Evolutionary conservation across 2,888 invertebrate genomes (phyloP), one percentile per base, ranked within the genome.

Genomic region (Ashinkailepas kermadecensis): DNA sequence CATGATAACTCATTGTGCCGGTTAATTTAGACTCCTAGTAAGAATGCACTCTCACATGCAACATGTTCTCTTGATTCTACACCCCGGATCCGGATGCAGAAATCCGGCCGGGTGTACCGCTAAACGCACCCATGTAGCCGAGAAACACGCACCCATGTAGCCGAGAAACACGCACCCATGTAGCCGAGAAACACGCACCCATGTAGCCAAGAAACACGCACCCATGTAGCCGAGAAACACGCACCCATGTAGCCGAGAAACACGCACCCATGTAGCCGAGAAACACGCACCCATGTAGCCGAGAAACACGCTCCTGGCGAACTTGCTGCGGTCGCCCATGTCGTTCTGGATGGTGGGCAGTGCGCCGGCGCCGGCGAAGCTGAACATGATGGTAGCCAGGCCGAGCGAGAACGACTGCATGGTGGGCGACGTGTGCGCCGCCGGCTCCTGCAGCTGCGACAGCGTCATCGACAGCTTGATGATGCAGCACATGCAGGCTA

Each of bases 301-400:
- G 83, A 90, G 89, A 39, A 89, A 86, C 54, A 92, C 88, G 83
- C 92, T 90, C 83, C 88, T 89, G 21, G 91, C 89, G 86, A 93
- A 93, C 85, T 92, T 89, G 21, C 87, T 87, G 85, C 91, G 91
- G 83, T 92, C 90, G 23, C 87, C 87, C 93, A 93, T 93, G 85
- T 93, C 93, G 85, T 93, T 92, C 86, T 93, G 93, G 82, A 94
- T 92, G 0, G 93, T 93, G 10, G 93, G 93, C 87, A 94, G 93
- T 3, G 92, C 91, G 0, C 92, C 91, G 8, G 92, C 92, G 7
- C 93, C 93, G 9, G 93, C 92, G 86, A 92, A 93, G 0, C 92
- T 90, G 86, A 93, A 93, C 86, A 92, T 88, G 82, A 93, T 90
- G 21, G 91, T 92, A 21, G 93, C 93, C 85, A 92, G 65, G 12